Base-by-base conservation (phyloP, 1,140 invertebrate species). In the Potamilus streckersoni region DNA sequence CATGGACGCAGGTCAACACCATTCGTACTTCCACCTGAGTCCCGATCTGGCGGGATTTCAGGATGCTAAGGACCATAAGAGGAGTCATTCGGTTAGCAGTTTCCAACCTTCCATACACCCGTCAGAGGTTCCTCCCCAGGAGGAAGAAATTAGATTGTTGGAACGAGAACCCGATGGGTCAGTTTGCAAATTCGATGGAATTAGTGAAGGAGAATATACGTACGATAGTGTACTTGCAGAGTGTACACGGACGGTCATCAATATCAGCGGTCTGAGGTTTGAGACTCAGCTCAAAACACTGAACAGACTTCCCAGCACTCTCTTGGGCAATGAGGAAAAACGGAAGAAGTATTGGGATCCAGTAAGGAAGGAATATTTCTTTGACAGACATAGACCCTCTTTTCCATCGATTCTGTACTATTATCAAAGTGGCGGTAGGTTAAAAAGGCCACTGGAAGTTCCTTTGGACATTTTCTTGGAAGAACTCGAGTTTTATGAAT, bases 321-420 rank as follows among this genome's bases (percentile, higher is more conserved):
- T 99, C 85, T 93, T 99, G 84, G 98, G 98, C 82, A 95, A 99
- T 92, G 96, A 97, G 80, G 91, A 93, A 82, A 93, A 97, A 88
- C 93, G 98, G 12, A 74, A 83, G 12, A 74, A 83, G 66, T 99
- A 98, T 92, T 99, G 98, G 93, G 97, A 99, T 92, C 95, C 96
- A 79, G 92, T 97, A 85, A 93, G 96, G 91, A 97, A 99, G 92
- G 98, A 99, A 92, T 99, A 98, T 92, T 99, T 99, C 92, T 99
- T 99, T 92, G 98, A 99, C 92, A 93, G 98, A 85, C 99, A 99
- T 93, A 94, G 98, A 90, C 96, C 96, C 86, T 97, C 96, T 68
- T 92, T 92, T 81, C 90, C 91, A 74, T 89, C 98, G 88, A 99
- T 99, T 92, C 93, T 99, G 84, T 99, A 99, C 91, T 99, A 99